Evolutionary conservation across 64 coral and sea anemone genomes (phyloP), one percentile per base, ranked within the genome.

Genomic region (Actinia equina): DNA sequence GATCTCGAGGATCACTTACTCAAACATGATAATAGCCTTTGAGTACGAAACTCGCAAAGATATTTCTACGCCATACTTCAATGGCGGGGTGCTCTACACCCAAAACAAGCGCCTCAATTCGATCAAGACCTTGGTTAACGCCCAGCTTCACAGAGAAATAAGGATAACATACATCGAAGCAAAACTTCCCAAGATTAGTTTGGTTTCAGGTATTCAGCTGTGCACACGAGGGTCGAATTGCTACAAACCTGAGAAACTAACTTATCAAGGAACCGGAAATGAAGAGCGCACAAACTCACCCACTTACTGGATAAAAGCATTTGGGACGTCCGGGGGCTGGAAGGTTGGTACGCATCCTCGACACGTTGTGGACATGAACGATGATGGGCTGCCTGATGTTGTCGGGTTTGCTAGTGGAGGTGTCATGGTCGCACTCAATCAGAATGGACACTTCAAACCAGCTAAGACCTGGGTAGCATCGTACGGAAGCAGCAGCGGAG

Each of bases 381-480:
- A 59, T 46, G 85, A 87, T 49, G 85, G 85, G 15, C 19, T 51
- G 22, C 42, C 67, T 20, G 85, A 87, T 87, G 60, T 87, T 5
- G 85, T 87, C 8, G 85, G 85, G 19, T 87, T 87, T 87, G 59
- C 85, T 19, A 74, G 17, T 87, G 63, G 67, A 30, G 85, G 85
- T 51, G 67, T 76, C 52, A 25, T 71, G 44, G 59, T 87, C 17
- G 26, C 67, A 22, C 52, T 85, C 30, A 81, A 81, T 37, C 42
- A 52, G 17, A 52, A 52, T 7, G 78, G 43, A 18, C 45, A 43
- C 7, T 81, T 81, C 78, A 81, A 81, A 37, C 78, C 43, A 81
- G 43, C 42, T 7, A 81, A 37, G 22, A 81, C 78, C 44, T 81
- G 78, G 78, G 78, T 81, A 37, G 43, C 42, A 20, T 46, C 78